A percentile compares a stretch with the other conserved stretches of the same genome.
Evolutionary conservation across 37 sponge, comb jelly and placozoan species (phyloP).

Genomic region (Lycopodina hypogea): DNA sequence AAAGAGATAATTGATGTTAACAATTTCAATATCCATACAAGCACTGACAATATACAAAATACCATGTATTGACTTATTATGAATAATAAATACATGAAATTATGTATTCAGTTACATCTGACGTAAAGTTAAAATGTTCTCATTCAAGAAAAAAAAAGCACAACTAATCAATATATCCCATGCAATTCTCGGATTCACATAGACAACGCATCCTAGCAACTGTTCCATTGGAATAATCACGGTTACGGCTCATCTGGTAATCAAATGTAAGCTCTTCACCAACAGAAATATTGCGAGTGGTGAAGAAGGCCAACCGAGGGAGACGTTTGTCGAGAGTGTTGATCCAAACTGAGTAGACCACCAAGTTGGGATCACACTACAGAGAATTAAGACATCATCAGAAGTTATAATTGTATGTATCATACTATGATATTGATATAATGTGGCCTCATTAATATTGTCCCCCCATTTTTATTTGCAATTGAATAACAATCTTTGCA

Average conservation of each 20-base stretch:
- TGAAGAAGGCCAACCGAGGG: slow-evolving; percentile 86
- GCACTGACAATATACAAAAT: no score
- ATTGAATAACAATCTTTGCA: no score
- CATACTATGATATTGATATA: no score
- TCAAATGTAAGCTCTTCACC: slow-evolving; percentile 93
- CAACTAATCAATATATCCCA: slow-evolving; percentile 44
- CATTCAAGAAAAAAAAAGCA: no score
- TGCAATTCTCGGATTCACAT: slow-evolving; percentile 76
- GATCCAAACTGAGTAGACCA: slow-evolving; percentile 86
- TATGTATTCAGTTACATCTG: no score
- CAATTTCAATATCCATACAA: no score
- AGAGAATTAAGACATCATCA: not conserved
- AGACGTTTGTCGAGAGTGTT: slow-evolving; percentile 74
- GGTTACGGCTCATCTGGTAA: slow-evolving; percentile 73
- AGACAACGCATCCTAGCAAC: slow-evolving; percentile 34
- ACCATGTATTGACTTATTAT: no score
- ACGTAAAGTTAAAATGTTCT: no score
- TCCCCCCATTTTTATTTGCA: no score
- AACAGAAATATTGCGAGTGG: slow-evolving; percentile 47
- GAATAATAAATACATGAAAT: no score
- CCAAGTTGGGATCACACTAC: slow-evolving; percentile 90
- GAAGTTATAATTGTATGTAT: not conserved
- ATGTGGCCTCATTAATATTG: no score
- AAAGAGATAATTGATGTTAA: no score
- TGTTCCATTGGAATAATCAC: not conserved